Evolutionary conservation across 1,140 invertebrate genomes (phyloP).

Genomic region (Rhopalosiphum maidis): DNA sequence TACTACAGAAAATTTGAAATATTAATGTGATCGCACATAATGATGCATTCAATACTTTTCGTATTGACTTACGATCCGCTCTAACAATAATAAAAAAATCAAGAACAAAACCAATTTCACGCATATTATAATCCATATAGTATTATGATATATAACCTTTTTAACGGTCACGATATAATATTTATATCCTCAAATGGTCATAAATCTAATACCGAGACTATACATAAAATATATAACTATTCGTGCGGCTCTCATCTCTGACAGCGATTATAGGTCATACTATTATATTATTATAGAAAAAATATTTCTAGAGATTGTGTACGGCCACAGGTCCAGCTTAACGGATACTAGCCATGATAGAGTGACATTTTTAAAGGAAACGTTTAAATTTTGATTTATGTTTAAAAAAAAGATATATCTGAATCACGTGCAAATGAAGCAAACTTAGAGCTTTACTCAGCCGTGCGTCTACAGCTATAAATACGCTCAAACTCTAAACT

Average conservation of each 20-base stretch:
- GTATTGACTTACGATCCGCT: background rate
- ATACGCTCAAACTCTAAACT: background rate
- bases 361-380: background rate
- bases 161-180: background rate
- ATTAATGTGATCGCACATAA: background rate
- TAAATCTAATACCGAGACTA: background rate
- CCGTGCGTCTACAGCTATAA: background rate
- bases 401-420: background rate
- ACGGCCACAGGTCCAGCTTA: background rate
- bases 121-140: background rate
- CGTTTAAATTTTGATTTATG: background rate
- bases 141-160: background rate
- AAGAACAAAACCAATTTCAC: background rate
- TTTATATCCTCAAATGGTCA: background rate
- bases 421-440: background rate
- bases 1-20: background rate
- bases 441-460: background rate
- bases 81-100: background rate
- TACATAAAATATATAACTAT: background rate
- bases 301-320: background rate
- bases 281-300: background rate
- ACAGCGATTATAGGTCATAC: background rate
- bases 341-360: background rate
- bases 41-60: background rate
- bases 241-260: background rate